These are phyloP conservation scores for Macrochelys suwanniensis DNA, from an alignment of 2,797 vertebrate species.

Conservation along the genomic window DNA sequence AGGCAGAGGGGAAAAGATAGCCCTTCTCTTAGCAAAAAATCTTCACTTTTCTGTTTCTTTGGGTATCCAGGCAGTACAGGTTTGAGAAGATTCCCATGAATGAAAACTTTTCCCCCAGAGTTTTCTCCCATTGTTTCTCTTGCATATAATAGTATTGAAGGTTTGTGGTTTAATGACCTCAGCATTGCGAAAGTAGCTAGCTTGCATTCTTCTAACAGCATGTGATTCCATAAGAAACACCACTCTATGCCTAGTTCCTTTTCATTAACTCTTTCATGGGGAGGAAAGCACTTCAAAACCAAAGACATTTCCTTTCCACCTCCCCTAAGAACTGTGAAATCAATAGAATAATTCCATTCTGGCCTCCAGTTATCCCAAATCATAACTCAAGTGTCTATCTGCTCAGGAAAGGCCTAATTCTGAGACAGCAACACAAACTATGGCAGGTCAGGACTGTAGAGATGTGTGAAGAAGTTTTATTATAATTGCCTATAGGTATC, in stretches of 20 bases:
- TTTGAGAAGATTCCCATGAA: constrained; percentile 50
- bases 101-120: background rate
- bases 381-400: background rate
- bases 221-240: constrained; percentile 63
- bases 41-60: constrained; percentile 42
- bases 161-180: constrained; percentile 80
- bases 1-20: constrained; percentile 23
- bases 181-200: constrained; percentile 79
- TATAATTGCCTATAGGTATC: background rate
- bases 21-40: constrained; percentile 57
- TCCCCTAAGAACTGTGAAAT: background rate
- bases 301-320: background rate
- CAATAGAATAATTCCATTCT: background rate
- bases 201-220: constrained; percentile 73
- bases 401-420: fast-evolving
- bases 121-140: constrained; percentile 1
- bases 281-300: background rate
- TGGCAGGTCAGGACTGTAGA: fast-evolving
- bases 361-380: background rate
- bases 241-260: background rate
- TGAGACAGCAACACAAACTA: fast-evolving
- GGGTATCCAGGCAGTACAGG: constrained; percentile 42
- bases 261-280: constrained; percentile 55
- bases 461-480: fast-evolving
- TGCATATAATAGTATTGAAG: constrained; percentile 43